Conservation (phyloP, 2,797 vertebrate genomes). For the Betta splendens region DNA sequence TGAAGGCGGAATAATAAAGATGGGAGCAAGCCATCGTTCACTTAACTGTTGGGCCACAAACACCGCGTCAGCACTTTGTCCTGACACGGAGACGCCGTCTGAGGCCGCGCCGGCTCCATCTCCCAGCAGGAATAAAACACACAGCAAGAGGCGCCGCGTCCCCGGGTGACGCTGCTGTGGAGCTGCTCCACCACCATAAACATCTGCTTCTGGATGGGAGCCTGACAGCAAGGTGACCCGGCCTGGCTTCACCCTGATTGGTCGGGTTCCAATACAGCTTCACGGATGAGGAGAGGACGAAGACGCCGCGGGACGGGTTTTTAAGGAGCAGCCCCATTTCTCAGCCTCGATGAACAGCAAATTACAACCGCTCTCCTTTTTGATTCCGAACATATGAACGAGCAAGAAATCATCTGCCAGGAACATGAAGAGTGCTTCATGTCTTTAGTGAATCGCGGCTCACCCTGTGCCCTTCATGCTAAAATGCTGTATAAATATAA, state of each 20-base stretch:
- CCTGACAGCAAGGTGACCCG: slow-evolving; percentile 70
- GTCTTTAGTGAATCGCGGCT: neutral
- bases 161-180: slow-evolving; percentile 52
- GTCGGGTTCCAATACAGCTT: slow-evolving; percentile 40
- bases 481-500: neutral
- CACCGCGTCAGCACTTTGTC: slow-evolving; percentile 40
- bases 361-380: slow-evolving; percentile 19
- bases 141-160: slow-evolving; percentile 41
- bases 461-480: too few relatives aligned
- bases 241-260: slow-evolving; percentile 49
- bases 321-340: slow-evolving; percentile 39
- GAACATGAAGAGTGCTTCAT: neutral
- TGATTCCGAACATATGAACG: neutral
- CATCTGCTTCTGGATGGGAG: slow-evolving; percentile 60
- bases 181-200: slow-evolving; percentile 58
- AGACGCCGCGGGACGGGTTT: slow-evolving; percentile 22
- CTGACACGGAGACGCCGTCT: slow-evolving; percentile 27
- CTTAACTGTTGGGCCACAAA: slow-evolving; percentile 56
- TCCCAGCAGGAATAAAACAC: slow-evolving; percentile 41
- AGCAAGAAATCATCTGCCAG: neutral
- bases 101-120: slow-evolving; percentile 31
- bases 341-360: slow-evolving; percentile 11
- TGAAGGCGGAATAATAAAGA: slow-evolving; percentile 53
- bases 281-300: too few relatives aligned
- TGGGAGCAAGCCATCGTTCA: slow-evolving; percentile 39